Evolutionary conservation across 2,888 invertebrate genomes (phyloP).

Genomic region (Mermis nigrescens): DNA sequence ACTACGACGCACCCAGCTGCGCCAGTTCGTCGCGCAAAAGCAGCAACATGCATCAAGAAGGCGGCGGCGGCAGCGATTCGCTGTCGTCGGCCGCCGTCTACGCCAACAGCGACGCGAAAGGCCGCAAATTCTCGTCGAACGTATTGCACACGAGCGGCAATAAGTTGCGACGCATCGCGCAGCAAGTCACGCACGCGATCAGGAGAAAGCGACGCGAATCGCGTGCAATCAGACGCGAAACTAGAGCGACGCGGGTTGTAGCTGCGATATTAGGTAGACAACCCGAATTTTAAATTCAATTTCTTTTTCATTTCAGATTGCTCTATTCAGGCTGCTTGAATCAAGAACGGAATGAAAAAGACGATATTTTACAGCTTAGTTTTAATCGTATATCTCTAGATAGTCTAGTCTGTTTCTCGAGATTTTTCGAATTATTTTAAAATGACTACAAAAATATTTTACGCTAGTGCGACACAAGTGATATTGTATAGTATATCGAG

Average conservation of each 20-base stretch:
- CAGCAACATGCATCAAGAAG: neutral
- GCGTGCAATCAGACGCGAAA: slow-evolving; percentile 21
- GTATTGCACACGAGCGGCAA: neutral
- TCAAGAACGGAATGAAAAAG: no score
- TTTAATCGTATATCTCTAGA: no score
- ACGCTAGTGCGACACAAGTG: no score
- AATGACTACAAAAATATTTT: no score
- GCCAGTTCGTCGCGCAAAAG: neutral
- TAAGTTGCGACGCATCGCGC: slow-evolving; percentile 1
- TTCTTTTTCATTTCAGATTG: neutral
- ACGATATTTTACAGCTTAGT: no score
- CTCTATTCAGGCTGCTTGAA: no score
- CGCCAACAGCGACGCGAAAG: neutral
- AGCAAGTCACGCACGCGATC: slow-evolving; percentile 21
- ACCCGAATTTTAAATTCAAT: neutral
- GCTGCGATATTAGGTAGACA: slow-evolving; percentile 22
- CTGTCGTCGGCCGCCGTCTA: no score
- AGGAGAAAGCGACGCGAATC: slow-evolving; percentile 21
- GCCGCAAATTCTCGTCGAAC: neutral
- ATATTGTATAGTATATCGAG: no score
- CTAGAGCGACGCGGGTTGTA: slow-evolving; percentile 21
- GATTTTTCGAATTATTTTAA: no score
- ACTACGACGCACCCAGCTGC: neutral
- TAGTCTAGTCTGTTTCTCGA: no score
- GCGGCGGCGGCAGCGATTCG: neutral